These are phyloP conservation scores for Drosophila fuyamai DNA, from an alignment of 1,140 invertebrate genomes.

Conservation along the genomic window DNA sequence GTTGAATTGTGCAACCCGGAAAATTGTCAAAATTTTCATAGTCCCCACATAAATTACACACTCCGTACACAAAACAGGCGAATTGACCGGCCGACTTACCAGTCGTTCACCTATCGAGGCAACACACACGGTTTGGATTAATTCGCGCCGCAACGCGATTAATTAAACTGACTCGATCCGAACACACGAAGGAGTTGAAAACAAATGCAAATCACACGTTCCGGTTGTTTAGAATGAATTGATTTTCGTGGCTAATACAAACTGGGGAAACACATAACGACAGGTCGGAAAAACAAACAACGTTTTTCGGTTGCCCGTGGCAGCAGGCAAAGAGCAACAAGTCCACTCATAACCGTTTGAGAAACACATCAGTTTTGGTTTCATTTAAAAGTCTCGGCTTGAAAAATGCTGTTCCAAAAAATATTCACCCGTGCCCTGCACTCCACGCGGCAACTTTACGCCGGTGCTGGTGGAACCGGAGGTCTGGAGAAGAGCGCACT, in stretches of 20 bases:
- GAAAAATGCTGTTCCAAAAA: constrained; percentile 59
- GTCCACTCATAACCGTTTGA: background rate
- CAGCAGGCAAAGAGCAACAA: constrained; percentile 54
- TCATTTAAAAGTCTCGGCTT: background rate
- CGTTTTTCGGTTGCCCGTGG: constrained; percentile 39
- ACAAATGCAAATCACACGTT: constrained; percentile 52
- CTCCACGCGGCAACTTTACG: constrained; percentile 84
- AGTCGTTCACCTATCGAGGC: constrained; percentile 25
- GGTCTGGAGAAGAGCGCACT: constrained; percentile 88
- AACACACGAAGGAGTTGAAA: constrained; percentile 44
- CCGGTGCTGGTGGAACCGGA: constrained; percentile 54
- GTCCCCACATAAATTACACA: background rate
- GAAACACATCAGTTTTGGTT: background rate
- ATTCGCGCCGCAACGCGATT: constrained; percentile 48
- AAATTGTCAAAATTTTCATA: constrained; percentile 36
- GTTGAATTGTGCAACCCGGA: constrained; percentile 48
- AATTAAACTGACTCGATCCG: constrained; percentile 18
- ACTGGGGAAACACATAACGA: constrained; percentile 14
- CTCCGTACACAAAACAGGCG: background rate
- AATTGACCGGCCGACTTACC: constrained; percentile 15
- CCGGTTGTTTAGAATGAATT: constrained; percentile 52
- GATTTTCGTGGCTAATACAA: constrained; percentile 50
- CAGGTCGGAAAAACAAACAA: constrained; percentile 42
- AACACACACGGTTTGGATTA: constrained; percentile 19
- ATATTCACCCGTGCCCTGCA: constrained; percentile 76